Evolutionary conservation across 2,888 invertebrate species (phyloP).

Genomic region (Oeneis ivallda): DNA sequence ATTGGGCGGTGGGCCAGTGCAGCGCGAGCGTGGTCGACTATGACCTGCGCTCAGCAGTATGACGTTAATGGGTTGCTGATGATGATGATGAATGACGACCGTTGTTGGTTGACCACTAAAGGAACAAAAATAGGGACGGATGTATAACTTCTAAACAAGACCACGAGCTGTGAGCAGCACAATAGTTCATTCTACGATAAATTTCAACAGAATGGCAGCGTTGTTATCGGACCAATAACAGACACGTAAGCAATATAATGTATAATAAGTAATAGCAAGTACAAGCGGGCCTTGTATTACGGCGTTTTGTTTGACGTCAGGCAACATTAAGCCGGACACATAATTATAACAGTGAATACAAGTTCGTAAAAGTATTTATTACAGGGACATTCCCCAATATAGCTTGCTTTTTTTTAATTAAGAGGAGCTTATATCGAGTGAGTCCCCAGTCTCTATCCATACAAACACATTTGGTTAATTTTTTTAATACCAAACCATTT

Average conservation of each 20-base stretch:
- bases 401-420: too few species aligned
- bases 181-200: conserved; percentile 17
- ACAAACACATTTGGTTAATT: too few species aligned
- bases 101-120: neutral
- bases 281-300: conserved; percentile 4
- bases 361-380: neutral
- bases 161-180: neutral
- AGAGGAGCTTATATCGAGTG: too few species aligned
- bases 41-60: too few species aligned
- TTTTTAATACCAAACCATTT: too few species aligned
- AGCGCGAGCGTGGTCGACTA: too few species aligned
- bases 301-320: neutral
- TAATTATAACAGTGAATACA: neutral
- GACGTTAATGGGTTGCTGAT: too few species aligned
- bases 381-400: too few species aligned
- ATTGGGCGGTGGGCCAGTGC: too few species aligned
- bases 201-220: conserved; percentile 6
- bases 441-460: too few species aligned
- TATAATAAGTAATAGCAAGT: conserved; percentile 7
- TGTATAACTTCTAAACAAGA: conserved; percentile 24
- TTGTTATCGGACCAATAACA: conserved; percentile 19
- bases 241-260: conserved; percentile 7
- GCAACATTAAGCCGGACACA: neutral
- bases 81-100: neutral
- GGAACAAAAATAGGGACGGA: neutral